phyloP scores from a whole-genome alignment of 2,888 invertebrate species.

The Drosophila antonietae region DNA sequence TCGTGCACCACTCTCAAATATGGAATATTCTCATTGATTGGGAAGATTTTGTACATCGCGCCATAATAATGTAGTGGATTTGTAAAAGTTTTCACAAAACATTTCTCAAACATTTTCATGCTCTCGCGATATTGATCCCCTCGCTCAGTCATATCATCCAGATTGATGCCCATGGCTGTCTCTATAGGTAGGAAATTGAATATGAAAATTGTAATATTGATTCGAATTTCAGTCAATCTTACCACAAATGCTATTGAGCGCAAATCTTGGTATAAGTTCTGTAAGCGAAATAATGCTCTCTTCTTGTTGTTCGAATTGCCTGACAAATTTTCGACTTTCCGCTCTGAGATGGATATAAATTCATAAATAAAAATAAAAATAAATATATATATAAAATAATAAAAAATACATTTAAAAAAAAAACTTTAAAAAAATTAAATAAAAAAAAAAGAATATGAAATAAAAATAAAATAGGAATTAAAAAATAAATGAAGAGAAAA shows the following conservation, averaged over 20 bases:
- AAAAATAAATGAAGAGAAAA: background rate
- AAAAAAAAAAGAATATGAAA: too few species aligned
- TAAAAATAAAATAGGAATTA: too few species aligned
- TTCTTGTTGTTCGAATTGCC: conserved; percentile 41
- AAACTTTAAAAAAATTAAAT: too few species aligned
- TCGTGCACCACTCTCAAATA: conserved; percentile 63
- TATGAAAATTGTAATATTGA: background rate
- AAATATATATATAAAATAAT: too few species aligned
- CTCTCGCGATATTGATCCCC: conserved; percentile 72
- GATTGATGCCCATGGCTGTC: conserved; percentile 77
- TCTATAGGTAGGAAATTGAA: conserved; percentile 44
- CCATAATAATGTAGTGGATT: conserved; percentile 69
- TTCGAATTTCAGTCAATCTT: background rate
- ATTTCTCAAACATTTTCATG: conserved; percentile 68
- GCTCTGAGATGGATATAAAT: conserved; percentile 46
- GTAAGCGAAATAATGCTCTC: conserved; percentile 54
- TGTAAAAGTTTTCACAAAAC: conserved; percentile 62
- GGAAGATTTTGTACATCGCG: conserved; percentile 52
- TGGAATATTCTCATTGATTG: conserved; percentile 42
- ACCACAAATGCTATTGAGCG: conserved; percentile 80
- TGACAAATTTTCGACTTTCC: conserved; percentile 75
- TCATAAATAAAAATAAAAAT: background rate
- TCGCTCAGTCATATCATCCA: conserved; percentile 71
- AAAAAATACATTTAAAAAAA: too few species aligned
- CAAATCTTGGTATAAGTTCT: conserved; percentile 72